Evolutionary conservation across 2,797 vertebrate genomes (phyloP), one percentile per base, ranked within the genome.

Genomic region (Tarsius wallacei): DNA sequence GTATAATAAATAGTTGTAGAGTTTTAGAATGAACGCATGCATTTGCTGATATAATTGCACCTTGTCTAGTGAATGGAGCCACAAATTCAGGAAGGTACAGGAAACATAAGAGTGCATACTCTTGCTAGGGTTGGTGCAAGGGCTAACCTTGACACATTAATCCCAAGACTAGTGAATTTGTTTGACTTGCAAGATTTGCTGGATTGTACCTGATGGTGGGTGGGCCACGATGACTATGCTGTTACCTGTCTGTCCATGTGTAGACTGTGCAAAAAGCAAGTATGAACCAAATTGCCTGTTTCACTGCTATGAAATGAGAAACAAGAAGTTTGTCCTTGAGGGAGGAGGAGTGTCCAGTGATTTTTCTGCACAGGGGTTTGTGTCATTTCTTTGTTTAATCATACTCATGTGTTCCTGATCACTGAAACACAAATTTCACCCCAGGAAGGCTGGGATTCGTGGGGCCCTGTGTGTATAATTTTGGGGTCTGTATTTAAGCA

Each of bases 141-240:
- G 16, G 3, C 61, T 93, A 66, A 8, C 10, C 19, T 59, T 83
- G 9, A 2, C 9, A 24, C 17, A 4, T 26, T n/a, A 4, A 16
- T 1, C 26, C 66, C 0, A n/a, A 47, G 15, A 73, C 13, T 8
- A 57, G 24, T 83, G 76, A 8, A 13, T 90, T 80, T 93, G 13
- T 64, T 15, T 5, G 22, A 31, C 2, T 11, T 33, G 9, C 6
- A 31, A 14, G n/a, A 66, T 22, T 83, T 71, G 1, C 33, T 80
- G 61, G 17, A 15, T 51, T 64, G 42, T 80, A 31, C 21, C 1
- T 51, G 53, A 53, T 61, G 49, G 17, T 6, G 2, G 7, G 1
- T 57, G 22, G 36, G 11, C 28, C 22, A 6, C 0, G 2, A 7
- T 49, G 4, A 21, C 36, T 42, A 1, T 10, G 21, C 14, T 5